These are phyloP conservation scores for Cossypha caffra DNA, from an alignment of 2,797 vertebrate species.

Conservation along the genomic window DNA sequence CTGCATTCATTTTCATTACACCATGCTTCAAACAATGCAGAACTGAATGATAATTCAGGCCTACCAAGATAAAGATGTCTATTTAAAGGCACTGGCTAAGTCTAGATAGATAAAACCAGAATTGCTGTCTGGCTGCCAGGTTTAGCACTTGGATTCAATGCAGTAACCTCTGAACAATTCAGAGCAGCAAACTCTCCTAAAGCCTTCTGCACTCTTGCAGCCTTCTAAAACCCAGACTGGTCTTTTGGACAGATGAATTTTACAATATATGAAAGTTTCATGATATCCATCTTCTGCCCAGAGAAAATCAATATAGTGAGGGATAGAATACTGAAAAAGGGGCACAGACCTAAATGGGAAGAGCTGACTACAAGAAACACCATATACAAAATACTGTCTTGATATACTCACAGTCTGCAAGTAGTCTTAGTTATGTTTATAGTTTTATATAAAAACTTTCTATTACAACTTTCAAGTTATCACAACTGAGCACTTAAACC, in stretches of 20 bases:
- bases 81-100: neutral
- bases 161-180: neutral
- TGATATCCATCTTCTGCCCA: accelerated
- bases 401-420: neutral
- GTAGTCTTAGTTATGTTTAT: neutral
- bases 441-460: neutral
- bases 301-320: neutral
- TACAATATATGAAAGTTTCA: neutral
- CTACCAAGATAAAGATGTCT: neutral
- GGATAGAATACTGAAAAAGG: neutral
- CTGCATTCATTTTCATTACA: neutral
- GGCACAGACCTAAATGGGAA: neutral
- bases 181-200: neutral
- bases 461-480: neutral
- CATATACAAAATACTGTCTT: neutral
- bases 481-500: neutral
- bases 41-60: neutral
- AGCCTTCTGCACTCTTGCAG: neutral
- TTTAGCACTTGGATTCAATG: neutral
- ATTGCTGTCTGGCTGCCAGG: neutral
- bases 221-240: neutral
- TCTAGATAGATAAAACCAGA: neutral
- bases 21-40: neutral
- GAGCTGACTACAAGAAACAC: neutral
- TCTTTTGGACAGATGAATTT: neutral